A percentile compares a stretch with the other conserved stretches of the same genome.
phyloP scores from a whole-genome alignment of 1,140 invertebrate genomes.

The Aethina tumida region DNA sequence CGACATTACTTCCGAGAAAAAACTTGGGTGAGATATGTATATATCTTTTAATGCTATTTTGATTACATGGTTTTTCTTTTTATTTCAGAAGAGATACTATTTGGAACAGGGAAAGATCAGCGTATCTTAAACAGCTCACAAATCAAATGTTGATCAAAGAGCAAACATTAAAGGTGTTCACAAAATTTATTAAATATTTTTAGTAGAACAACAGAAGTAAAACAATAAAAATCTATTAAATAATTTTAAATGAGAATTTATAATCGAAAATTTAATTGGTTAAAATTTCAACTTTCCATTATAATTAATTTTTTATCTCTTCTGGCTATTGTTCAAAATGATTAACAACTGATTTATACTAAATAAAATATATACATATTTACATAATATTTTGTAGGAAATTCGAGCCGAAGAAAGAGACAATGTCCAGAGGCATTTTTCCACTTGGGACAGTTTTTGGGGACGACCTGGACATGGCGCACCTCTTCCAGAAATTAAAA shows the following conservation, averaged over 20 bases:
- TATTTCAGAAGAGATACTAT: slow-evolving; percentile 16
- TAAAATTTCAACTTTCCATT: no score
- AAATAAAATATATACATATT: no score
- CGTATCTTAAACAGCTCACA: slow-evolving; percentile 28
- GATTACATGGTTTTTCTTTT: slow-evolving; percentile 11
- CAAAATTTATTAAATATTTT: background rate
- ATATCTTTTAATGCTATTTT: no score
- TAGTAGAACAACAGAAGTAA: slow-evolving; percentile 1
- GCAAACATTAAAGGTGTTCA: slow-evolving; percentile 24
- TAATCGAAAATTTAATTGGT: no score
- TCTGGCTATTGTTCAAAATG: no score
- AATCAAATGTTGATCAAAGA: slow-evolving; percentile 30
- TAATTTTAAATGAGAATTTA: no score
- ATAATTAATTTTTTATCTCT: no score
- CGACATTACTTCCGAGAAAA: slow-evolving; percentile 43
- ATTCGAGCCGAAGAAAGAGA: slow-evolving; percentile 45
- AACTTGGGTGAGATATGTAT: slow-evolving; percentile 15
- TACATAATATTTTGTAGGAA: no score
- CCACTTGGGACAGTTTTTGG: slow-evolving; percentile 56
- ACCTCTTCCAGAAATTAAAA: slow-evolving; percentile 37
- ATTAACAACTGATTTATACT: no score
- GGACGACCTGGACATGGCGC: slow-evolving; percentile 58
- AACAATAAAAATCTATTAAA: no score
- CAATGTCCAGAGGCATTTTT: slow-evolving; percentile 48
- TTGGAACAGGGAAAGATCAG: slow-evolving; percentile 17